These are phyloP conservation scores for Gymnopithys bicolor DNA, from an alignment of 2,797 vertebrate genomes.

Conservation along the genomic window DNA sequence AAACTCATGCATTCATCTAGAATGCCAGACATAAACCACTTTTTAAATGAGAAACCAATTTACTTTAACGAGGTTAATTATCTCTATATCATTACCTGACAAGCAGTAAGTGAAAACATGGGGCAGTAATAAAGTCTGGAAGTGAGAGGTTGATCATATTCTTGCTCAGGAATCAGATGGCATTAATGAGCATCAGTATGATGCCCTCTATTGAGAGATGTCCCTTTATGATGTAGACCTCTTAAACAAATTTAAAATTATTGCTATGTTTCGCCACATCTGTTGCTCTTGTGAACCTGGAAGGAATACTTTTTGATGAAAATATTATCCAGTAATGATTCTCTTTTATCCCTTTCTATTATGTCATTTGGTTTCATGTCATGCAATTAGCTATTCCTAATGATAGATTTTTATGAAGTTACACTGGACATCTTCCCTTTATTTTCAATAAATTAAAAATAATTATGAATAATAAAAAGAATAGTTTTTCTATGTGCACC, in stretches of 20 bases:
- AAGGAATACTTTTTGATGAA: not conserved
- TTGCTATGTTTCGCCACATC: not conserved
- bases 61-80: not conserved
- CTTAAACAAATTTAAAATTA: not conserved
- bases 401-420: not conserved
- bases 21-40: not conserved
- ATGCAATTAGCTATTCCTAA: not conserved
- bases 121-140: not conserved
- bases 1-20: not conserved
- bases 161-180: not conserved
- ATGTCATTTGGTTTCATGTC: not conserved
- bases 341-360: not conserved
- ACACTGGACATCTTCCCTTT: not conserved
- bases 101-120: not conserved
- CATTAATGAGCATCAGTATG: not conserved
- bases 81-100: not conserved
- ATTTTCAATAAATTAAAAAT: not conserved
- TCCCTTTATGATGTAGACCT: not conserved
- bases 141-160: not conserved
- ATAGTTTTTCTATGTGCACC: not conserved
- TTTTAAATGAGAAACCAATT: not conserved
- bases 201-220: not conserved
- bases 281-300: not conserved
- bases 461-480: rapidly evolving
- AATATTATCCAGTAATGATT: not conserved